Evolutionary conservation across 2,888 invertebrate species (phyloP), one percentile per base, ranked within the genome.

Genomic region (Ligdia adustata): DNA sequence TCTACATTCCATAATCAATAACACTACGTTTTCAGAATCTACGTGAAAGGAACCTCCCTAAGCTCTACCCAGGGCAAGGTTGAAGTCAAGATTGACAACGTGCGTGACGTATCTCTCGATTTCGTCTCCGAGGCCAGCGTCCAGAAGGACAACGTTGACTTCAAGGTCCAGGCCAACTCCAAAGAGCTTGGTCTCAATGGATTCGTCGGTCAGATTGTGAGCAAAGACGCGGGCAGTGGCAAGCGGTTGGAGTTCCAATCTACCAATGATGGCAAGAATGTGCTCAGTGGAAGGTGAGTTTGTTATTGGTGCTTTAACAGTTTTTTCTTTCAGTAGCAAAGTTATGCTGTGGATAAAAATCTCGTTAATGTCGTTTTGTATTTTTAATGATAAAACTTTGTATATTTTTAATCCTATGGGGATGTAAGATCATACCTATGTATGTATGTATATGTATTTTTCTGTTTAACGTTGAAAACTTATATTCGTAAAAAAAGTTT

Each of bases 271-370:
- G 92, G 92, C 45, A 92, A 94, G 66, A 93, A 93, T 39, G 71
- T 95, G 4, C 66, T 96, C 1, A 92, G 93, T 63, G 96, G 96
- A 90, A 93, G 91, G 93, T 93, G 70, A 66, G 66, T 37, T 35
- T 18, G 2, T 34, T 13, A 1, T 7, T 22, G 22, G n/a, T 1
- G 22, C 22, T 6, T 22, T 22, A 3, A 22, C n/a, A n/a, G n/a
- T n/a, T n/a, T n/a, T n/a, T n/a, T n/a, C n/a, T n/a, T n/a, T n/a
- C n/a, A n/a, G n/a, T n/a, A n/a, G n/a, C n/a, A n/a, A n/a, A n/a
- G n/a, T n/a, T n/a, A n/a, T n/a, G n/a, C n/a, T n/a, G n/a, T n/a
- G n/a, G n/a, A n/a, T n/a, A n/a, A n/a, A n/a, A n/a, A n/a, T n/a
- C n/a, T n/a, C n/a, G n/a, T n/a, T n/a, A n/a, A n/a, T n/a, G n/a